Percentiles rank a stretch among this genome's conserved stretches.
These are phyloP conservation scores for Oryzias woworae DNA, from an alignment of 2,113 vertebrate species.

Conservation along the genomic window DNA sequence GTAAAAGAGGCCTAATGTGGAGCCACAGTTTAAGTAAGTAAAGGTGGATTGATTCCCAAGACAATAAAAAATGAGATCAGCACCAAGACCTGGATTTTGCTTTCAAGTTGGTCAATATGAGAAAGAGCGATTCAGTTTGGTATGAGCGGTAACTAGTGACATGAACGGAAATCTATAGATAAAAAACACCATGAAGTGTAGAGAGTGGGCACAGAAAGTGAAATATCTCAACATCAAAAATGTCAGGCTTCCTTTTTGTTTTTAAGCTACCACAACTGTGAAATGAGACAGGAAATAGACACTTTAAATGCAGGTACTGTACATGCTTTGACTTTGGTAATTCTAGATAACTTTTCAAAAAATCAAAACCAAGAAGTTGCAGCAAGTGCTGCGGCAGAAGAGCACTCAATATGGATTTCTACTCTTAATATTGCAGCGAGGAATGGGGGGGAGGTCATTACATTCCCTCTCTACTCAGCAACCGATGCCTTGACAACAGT, in stretches of 20 bases:
- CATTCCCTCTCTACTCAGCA: slow-evolving; percentile 62
- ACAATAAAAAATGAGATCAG: no score
- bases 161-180: no score
- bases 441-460: slow-evolving; percentile 5
- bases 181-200: neutral
- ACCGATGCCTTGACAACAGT: slow-evolving; percentile 56
- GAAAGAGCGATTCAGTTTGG: no score
- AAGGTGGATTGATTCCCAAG: no score
- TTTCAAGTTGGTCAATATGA: no score
- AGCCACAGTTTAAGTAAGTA: no score
- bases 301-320: neutral
- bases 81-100: no score
- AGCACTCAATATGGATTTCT: slow-evolving; percentile 1
- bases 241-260: slow-evolving; percentile 24
- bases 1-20: no score
- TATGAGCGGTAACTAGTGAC: no score
- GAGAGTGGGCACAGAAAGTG: slow-evolving; percentile 5
- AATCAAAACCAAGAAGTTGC: slow-evolving; percentile 1
- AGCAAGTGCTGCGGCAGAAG: neutral
- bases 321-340: slow-evolving; percentile 11
- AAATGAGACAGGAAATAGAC: slow-evolving; percentile 11
- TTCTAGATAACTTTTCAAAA: neutral
- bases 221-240: neutral
- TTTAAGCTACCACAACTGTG: neutral
- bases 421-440: slow-evolving; percentile 11